Evolutionary conservation across 2,888 invertebrate species (phyloP), one percentile per base, ranked within the genome.

Genomic region (Eulithis prunata): DNA sequence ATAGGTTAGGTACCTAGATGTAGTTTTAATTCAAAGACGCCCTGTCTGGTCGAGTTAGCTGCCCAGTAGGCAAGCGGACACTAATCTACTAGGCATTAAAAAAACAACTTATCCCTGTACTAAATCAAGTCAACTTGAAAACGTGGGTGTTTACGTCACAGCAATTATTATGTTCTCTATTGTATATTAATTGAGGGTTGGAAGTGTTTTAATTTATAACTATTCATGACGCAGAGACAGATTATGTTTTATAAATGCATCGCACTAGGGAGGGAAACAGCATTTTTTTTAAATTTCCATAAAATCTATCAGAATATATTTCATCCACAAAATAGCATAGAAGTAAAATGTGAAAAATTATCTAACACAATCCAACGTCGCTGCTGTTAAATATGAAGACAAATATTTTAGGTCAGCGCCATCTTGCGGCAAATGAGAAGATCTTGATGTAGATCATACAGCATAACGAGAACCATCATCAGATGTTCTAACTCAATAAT

Each of bases 101-200:
- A n/a, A 57, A 58, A 62, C 36, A 57, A 62, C 43, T 49, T 46
- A 38, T 38, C 54, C 46, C 21, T 65, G 28, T 10, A 59, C 41
- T 52, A 62, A 54, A 61, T 61, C 47, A 61, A 41, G 38, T 13
- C 21, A 38, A 38, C 28, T 52, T 56, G 49, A 56, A 55, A 38
- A n/a, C 14, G 61, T 66, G 65, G 60, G 65, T 54, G 61, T 54
- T 6, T 8, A 57, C 61, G 65, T 66, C 65, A 61, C 57, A 57
- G 54, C 65, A 47, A 61, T 65, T 61, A 62, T 41, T 54, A 56
- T 56, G 28, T 56, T 12, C n/a, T 41, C 49, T 36, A 51, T 56
- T 56, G 43, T 14, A 3, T n/a, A 51, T 28, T 52, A 52, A 49
- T 49, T 49, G 49, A 49, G 49, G 49, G 49, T 49, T 49, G 49